Conservation (phyloP, 35 echinoderm and acorn worm species). For the Acanthaster planci region DNA sequence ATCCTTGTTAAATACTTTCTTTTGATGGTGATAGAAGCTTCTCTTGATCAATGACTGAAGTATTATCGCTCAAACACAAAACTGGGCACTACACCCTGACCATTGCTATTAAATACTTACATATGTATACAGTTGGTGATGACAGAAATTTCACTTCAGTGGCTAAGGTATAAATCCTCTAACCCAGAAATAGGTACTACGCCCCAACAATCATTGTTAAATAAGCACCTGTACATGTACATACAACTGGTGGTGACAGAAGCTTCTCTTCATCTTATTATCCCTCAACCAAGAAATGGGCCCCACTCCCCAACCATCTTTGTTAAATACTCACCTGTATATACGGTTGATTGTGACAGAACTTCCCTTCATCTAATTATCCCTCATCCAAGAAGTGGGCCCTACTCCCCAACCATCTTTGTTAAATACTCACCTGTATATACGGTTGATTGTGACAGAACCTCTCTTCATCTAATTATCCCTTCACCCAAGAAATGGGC, state of each 20-base stretch:
- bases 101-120: constrained; percentile 24
- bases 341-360: not conserved
- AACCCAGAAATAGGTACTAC: not conserved
- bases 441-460: not conserved
- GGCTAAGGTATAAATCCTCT: too few relatives aligned
- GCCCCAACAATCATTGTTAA: not conserved
- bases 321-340: not conserved
- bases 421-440: too few relatives aligned
- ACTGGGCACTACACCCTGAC: not conserved
- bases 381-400: too few relatives aligned
- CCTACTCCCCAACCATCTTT: too few relatives aligned
- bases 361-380: too few relatives aligned
- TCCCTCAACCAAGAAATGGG: too few relatives aligned
- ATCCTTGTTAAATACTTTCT: too few relatives aligned
- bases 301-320: too few relatives aligned
- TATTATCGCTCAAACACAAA: too few relatives aligned
- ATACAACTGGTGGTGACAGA: constrained; percentile 51
- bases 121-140: constrained; percentile 46
- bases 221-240: constrained; percentile 55
- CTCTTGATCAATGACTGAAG: not conserved
- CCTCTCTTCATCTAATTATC: too few relatives aligned
- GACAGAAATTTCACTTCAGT: constrained; percentile 55
- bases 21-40: not conserved
- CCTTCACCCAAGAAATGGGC: too few relatives aligned
- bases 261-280: constrained; percentile 76